phyloP scores from a whole-genome alignment of 2,888 invertebrate genomes.

The Trachelus stipa region DNA sequence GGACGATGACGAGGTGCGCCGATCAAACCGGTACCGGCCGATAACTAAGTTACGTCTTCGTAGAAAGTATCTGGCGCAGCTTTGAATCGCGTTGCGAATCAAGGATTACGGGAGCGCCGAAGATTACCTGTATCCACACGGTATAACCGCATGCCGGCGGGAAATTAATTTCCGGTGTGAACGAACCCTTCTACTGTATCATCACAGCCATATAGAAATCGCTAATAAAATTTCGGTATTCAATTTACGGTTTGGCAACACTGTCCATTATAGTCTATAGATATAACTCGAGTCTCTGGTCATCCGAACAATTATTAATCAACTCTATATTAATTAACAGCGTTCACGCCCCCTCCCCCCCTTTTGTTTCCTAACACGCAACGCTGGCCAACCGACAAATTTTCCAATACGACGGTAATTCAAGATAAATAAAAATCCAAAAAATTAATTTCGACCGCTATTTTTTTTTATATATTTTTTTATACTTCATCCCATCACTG shows the following conservation, averaged over 20 bases:
- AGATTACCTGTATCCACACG: background rate
- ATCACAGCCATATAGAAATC: background rate
- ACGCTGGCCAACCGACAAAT: background rate
- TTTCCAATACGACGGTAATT: background rate
- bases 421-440: background rate
- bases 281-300: background rate
- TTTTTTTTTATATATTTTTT: background rate
- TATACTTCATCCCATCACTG: background rate
- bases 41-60: background rate
- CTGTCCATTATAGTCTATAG: no score
- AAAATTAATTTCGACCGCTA: background rate
- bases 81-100: background rate
- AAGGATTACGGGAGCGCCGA: background rate
- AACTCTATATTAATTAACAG: background rate
- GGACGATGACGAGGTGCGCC: background rate
- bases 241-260: background rate
- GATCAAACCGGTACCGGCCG: background rate
- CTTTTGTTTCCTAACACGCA: background rate
- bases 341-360: background rate
- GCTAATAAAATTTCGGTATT: background rate
- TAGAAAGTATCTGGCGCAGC: background rate
- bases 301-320: background rate
- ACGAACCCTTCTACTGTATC: background rate
- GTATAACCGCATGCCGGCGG: background rate
- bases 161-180: background rate